Evolutionary conservation across 2,888 invertebrate genomes (phyloP).

Genomic region (Deroplatys truncata): DNA sequence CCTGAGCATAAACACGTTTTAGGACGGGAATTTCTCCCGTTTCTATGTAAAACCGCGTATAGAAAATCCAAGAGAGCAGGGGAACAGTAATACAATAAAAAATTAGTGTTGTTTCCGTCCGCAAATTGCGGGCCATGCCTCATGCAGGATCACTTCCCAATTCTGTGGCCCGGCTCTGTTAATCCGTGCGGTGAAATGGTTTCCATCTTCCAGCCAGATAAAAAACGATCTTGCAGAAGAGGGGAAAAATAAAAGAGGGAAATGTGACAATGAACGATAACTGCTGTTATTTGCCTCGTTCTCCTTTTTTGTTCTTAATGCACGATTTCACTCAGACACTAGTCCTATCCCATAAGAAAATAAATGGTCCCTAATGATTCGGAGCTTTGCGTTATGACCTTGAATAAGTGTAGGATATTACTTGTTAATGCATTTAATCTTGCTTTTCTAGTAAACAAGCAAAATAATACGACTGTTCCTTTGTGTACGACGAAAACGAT

Average conservation of each 20-base stretch:
- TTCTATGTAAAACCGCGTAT: background rate
- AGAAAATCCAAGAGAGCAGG: background rate
- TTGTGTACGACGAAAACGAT: too few species aligned
- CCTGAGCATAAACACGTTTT: background rate
- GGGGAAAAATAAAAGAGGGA: background rate
- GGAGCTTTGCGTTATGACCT: background rate
- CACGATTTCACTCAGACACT: background rate
- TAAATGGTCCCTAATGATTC: background rate
- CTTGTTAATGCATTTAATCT: too few species aligned
- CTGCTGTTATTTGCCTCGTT: background rate
- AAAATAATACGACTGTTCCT: too few species aligned
- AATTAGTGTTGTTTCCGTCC: conserved; percentile 3
- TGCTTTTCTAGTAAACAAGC: too few species aligned
- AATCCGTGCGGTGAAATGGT: conserved; percentile 20
- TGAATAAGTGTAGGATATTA: background rate
- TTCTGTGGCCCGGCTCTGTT: conserved; percentile 17
- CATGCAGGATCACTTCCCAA: conserved; percentile 26
- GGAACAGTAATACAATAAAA: background rate
- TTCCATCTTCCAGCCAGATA: conserved; percentile 18
- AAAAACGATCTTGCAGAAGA: conserved; percentile 10
- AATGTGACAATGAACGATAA: background rate
- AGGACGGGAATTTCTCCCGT: background rate
- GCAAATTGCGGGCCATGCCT: conserved; percentile 15
- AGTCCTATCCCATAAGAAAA: background rate
- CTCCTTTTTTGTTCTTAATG: background rate